A percentile compares a stretch with the other conserved stretches of the same genome.
Evolutionary conservation across 1,140 invertebrate genomes (phyloP).

Genomic region (Tetramorium alpestre): DNA sequence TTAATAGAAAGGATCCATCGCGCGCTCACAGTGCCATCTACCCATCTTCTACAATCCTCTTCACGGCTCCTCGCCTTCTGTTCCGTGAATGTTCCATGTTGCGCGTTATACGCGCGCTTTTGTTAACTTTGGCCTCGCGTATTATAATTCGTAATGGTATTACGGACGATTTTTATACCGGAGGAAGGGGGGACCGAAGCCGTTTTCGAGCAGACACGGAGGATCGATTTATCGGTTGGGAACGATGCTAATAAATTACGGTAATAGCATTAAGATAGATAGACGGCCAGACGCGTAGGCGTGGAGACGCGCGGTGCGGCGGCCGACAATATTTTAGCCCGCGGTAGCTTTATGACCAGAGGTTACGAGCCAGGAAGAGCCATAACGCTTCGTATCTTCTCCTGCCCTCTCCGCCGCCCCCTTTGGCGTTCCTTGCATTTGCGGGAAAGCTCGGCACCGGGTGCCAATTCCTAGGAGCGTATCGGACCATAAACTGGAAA

Average conservation of each 20-base stretch:
- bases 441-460: constrained; percentile 78
- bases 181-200: background rate
- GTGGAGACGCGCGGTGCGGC: constrained; percentile 70
- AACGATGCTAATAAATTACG: constrained; percentile 84
- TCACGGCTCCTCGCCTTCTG: background rate
- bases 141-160: constrained; percentile 51
- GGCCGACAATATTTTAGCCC: constrained; percentile 83
- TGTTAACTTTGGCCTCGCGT: background rate
- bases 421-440: constrained; percentile 71
- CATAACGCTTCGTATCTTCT: constrained; percentile 81
- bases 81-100: background rate
- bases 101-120: background rate
- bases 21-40: no score
- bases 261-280: constrained; percentile 84
- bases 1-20: background rate
- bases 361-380: constrained; percentile 85
- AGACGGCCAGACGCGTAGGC: constrained; percentile 81
- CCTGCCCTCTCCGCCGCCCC: constrained; percentile 45
- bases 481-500: constrained; percentile 82
- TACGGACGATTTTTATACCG: constrained; percentile 51
- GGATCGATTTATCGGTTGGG: constrained; percentile 81
- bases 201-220: constrained; percentile 63
- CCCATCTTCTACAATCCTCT: background rate
- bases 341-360: constrained; percentile 85
- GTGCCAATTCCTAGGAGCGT: constrained; percentile 81